Evolutionary conservation across 2,888 invertebrate species (phyloP).

Genomic region (Trachelus troglodyta): DNA sequence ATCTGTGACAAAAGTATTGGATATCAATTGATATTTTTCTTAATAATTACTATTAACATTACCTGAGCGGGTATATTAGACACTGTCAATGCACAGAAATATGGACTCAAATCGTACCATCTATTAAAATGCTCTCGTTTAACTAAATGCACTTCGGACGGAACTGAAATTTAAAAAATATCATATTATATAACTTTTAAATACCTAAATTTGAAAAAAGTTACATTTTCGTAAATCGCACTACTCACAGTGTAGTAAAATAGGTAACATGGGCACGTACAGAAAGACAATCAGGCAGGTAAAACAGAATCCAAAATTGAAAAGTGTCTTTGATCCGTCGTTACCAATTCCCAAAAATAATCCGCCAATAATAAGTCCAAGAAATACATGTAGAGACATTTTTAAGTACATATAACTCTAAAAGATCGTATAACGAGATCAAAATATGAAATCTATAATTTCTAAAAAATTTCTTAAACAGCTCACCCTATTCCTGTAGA

Average conservation of each 20-base stretch:
- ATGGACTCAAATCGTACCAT: conserved; percentile 85
- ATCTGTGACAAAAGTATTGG: conserved; percentile 49
- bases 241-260: conserved; percentile 81
- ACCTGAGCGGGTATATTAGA: conserved; percentile 80
- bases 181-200: not conserved
- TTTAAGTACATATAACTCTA: conserved; percentile 80
- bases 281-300: conserved; percentile 83
- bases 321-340: conserved; percentile 84
- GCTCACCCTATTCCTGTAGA: conserved; percentile 77
- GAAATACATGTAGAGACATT: conserved; percentile 74
- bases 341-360: conserved; percentile 81
- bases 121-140: conserved; percentile 88
- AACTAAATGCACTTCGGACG: conserved; percentile 79
- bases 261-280: conserved; percentile 86
- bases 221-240: not conserved
- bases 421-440: conserved; percentile 46
- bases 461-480: not conserved
- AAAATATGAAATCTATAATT: not conserved
- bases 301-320: conserved; percentile 87
- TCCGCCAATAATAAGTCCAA: conserved; percentile 77
- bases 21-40: not conserved
- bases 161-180: conserved; percentile 72
- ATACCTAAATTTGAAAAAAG: not conserved
- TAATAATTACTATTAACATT: not conserved
- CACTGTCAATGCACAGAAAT: conserved; percentile 80